Base-by-base conservation (phyloP, 2,113 vertebrate species). In the Heterochromis multidens region DNA sequence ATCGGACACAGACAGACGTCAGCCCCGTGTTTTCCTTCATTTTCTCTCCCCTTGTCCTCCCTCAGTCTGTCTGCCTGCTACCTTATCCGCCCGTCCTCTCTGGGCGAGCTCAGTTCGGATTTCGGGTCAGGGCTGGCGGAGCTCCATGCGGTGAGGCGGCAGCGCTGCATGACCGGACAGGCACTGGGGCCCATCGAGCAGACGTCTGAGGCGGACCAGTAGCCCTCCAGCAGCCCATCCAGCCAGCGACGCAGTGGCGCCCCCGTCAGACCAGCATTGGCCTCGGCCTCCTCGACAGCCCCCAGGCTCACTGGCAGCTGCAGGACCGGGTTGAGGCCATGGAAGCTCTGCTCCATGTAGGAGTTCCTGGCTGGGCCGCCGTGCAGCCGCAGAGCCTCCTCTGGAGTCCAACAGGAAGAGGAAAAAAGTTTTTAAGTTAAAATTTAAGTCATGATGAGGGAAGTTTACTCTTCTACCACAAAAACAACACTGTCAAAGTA, bases 311-410 rank as follows among this genome's bases (percentile, higher is more conserved):
- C 87, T 1, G 98, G 97, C 88, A 99, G 95, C 83, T 97, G 97
- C 57, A 99, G 96, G 19, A 99, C 96, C 0, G 97, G 97, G 93
- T 99, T 99, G 82, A 99, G 95, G 67, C 98, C 97, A 82, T 99
- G 98, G 95, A 99, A 99, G 62, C 98, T 99, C 95, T 99, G 98
- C 94, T 99, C 99, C 98, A 99, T 99, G 95, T 99, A 99, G 3
- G 97, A 96, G 21, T 97, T 98, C 85, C 96, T 97, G 0, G 94
- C 88, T 0, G 99, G 99, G 1, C 99, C 99, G 0, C 80, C 91
- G 93, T 99, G 98, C 5, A 97, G 74, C 89, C 94, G 97, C 87
- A 94, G 14, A 1, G 97, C 93, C n/a, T 98, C 98, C 57, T 97
- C 99, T 99, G 96, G 91, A 94, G 21, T 86, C 3, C 54, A 40